Evolutionary conservation across 2,113 vertebrate genomes (phyloP).

Genomic region (Burhinus oedicnemus): DNA sequence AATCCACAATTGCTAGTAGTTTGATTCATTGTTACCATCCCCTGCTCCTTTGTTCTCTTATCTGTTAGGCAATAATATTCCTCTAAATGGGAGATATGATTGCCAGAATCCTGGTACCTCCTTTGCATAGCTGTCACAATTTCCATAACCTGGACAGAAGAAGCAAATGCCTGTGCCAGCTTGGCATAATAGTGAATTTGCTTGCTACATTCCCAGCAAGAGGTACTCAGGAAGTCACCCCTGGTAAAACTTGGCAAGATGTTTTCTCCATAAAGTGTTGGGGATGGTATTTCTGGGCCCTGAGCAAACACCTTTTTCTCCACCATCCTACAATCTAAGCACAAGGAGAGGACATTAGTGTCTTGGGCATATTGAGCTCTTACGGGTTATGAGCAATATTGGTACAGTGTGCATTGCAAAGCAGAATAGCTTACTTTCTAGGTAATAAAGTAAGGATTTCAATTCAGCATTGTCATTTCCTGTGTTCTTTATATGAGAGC

Average conservation of each 20-base stretch:
- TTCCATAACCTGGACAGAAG: not conserved
- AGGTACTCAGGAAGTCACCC: not conserved
- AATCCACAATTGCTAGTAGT: not conserved
- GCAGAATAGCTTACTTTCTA: not conserved
- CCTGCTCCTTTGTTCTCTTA: not conserved
- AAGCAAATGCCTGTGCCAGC: not conserved
- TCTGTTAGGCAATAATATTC: not conserved
- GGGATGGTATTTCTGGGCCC: not conserved
- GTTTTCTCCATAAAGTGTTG: not conserved
- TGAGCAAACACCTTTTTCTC: not conserved
- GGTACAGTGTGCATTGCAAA: not conserved
- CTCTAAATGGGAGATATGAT: not conserved
- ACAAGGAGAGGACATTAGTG: not conserved
- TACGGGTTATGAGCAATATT: not conserved
- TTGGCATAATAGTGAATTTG: not conserved
- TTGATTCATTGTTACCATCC: not conserved
- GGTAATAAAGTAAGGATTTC: slow-evolving; percentile 2
- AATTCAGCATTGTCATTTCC: not conserved
- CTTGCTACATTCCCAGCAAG: not conserved
- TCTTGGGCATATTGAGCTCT: not conserved
- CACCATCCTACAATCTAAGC: not conserved
- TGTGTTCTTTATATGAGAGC: not conserved
- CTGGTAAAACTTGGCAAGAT: not conserved
- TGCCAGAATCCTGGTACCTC: not conserved
- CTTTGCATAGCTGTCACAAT: not conserved